Evolutionary conservation across 1,140 invertebrate species (phyloP).

Genomic region (Tetramorium parvispinum): DNA sequence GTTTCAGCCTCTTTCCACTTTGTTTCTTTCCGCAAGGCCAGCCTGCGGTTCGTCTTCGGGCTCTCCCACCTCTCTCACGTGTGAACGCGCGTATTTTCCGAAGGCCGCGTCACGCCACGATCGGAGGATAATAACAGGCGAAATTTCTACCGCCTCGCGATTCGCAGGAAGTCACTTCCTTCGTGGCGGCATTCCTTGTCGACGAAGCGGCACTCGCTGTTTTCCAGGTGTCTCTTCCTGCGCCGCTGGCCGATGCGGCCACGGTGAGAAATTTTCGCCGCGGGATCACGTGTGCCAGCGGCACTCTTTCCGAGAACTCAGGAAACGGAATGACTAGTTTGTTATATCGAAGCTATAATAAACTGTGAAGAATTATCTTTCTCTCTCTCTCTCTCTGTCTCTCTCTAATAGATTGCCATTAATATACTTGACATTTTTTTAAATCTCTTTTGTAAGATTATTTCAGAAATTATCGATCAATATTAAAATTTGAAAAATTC

Average conservation of each 20-base stretch:
- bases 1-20: slow-evolving; percentile 44
- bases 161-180: slow-evolving; percentile 73
- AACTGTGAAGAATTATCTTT: background rate
- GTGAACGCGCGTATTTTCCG: slow-evolving; percentile 52
- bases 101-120: slow-evolving; percentile 50
- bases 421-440: background rate
- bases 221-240: slow-evolving; percentile 74
- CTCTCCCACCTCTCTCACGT: slow-evolving; percentile 35
- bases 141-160: slow-evolving; percentile 67
- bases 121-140: slow-evolving; percentile 71
- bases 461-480: background rate
- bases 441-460: background rate
- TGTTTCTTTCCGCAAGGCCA: slow-evolving; percentile 50
- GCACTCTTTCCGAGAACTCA: slow-evolving; percentile 4
- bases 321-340: background rate
- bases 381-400: background rate
- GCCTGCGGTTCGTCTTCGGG: slow-evolving; percentile 44
- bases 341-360: background rate
- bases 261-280: slow-evolving; percentile 68
- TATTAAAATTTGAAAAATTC: background rate
- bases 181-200: slow-evolving; percentile 47
- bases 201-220: slow-evolving; percentile 62
- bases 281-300: slow-evolving; percentile 23
- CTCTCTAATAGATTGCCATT: background rate
- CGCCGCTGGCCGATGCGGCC: background rate